These are phyloP conservation scores for Astyanax mexicanus DNA, from an alignment of 2,797 vertebrate genomes.

Conservation along the genomic window DNA sequence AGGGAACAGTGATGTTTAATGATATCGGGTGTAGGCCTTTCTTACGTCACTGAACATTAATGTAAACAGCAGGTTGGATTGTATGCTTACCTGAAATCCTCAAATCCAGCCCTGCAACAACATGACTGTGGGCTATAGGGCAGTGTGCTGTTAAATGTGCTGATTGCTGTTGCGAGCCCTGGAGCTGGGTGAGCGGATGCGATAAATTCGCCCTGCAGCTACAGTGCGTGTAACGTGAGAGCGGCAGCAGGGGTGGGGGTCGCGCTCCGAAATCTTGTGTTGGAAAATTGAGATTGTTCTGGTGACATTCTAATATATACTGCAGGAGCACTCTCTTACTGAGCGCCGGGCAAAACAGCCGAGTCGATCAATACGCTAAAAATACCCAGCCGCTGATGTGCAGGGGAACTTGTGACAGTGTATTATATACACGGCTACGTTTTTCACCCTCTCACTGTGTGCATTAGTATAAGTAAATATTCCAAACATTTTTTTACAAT, in stretches of 20 bases:
- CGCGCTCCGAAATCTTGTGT: slow-evolving; percentile 20
- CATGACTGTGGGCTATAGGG: not conserved
- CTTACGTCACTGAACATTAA: not conserved
- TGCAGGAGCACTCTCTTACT: slow-evolving; percentile 52
- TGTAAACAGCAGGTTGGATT: not conserved
- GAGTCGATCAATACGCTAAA: slow-evolving; percentile 75
- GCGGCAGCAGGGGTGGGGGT: not conserved
- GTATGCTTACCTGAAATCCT: not conserved
- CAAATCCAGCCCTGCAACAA: not conserved
- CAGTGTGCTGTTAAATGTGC: not conserved
- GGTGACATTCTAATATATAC: slow-evolving; percentile 66
- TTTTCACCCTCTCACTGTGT: too few species aligned
- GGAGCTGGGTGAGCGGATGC: not conserved
- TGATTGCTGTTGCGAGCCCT: not conserved
- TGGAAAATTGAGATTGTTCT: slow-evolving; percentile 67
- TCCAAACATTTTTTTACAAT: too few species aligned
- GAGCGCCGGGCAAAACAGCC: slow-evolving; percentile 59
- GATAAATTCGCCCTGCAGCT: slow-evolving; percentile 20
- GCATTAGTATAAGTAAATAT: too few species aligned
- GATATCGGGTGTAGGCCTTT: not conserved
- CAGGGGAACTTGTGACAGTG: slow-evolving; percentile 46
- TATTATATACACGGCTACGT: slow-evolving; percentile 12
- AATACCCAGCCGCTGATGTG: slow-evolving; percentile 65
- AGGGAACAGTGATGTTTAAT: too few species aligned
- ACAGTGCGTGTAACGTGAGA: slow-evolving; percentile 35